These are phyloP conservation scores for Cabera pusaria DNA, from an alignment of 2,888 invertebrate species.

Conservation along the genomic window DNA sequence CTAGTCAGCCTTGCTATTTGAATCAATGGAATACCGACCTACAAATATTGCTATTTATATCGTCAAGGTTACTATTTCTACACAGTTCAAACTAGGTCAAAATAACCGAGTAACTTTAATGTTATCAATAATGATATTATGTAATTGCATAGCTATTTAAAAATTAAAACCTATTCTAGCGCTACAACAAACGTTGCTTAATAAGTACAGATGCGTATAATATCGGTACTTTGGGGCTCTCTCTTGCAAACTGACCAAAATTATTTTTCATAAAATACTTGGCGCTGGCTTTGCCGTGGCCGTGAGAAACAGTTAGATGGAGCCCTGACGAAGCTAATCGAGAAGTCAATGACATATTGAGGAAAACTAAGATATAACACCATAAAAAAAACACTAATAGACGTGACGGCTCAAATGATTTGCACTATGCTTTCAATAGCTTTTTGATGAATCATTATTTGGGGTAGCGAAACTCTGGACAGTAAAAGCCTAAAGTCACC, in stretches of 20 bases:
- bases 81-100: conserved; percentile 1
- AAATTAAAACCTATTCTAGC: no score
- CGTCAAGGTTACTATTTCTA: conserved; percentile 12
- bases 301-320: conserved; percentile 26
- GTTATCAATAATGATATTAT: no score
- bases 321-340: conserved; percentile 35
- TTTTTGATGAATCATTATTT: conserved; percentile 25
- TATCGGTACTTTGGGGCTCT: no score
- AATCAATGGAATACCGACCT: conserved; percentile 13
- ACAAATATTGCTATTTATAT: conserved; percentile 3
- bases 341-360: conserved; percentile 69
- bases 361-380: conserved; percentile 56
- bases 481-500: no score
- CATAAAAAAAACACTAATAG: conserved; percentile 55
- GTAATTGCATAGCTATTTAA: no score
- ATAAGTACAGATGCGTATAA: no score
- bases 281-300: no score
- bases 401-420: conserved; percentile 57
- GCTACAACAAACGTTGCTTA: no score
- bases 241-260: no score
- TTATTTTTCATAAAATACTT: no score
- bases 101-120: no score
- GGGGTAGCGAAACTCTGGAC: no score
- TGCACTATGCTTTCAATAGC: conserved; percentile 36
- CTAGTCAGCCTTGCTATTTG: conserved; percentile 6